Base-by-base conservation (phyloP, 2,888 invertebrate species). In the Gisinianus flammeolus region DNA sequence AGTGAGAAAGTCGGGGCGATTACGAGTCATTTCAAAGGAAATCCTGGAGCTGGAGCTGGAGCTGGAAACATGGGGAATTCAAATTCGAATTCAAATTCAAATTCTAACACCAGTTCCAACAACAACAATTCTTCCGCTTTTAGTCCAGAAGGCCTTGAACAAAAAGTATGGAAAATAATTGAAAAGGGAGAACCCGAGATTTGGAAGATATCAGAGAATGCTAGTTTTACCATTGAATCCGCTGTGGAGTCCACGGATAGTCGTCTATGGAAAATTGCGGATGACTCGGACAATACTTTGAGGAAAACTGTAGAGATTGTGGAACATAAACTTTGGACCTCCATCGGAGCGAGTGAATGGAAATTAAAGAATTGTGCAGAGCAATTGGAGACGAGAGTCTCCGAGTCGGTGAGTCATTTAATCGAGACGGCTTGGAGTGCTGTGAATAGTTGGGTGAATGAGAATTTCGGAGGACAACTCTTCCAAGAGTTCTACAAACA, bases 301-400 rank as follows among this genome's bases (percentile, higher is more conserved):
- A 33, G 62, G 26, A 73, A 73, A 62, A 35, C 73, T 22, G 62
- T 62, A 6, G 62, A 73, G 22, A 8, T 10, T 5, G 35, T 73
- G 2, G 62, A 62, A 33, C 22, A 64, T 26, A 73, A 62, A 62
- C 26, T 73, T 5, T 58, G 22, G 33, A 62, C 16, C 64, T 30
- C 62, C 3, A 73, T 73, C 35, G 33, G 62, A 5, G 30, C 33
- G 31, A 19, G 35, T 0, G 73, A 73, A 35, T 73, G 62, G 62
- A 73, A 73, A 35, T 62, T 73, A 16, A 73, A 64, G 26, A 73
- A 58, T 64, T 73, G 73, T 62, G 62, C 73, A 2, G 73, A 73
- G 22, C 33, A 33, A 26, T n/a, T 62, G 16, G 73, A 73, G 26
- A 35, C 24, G 30, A 24, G 24, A 16, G 31, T 73, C 0, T 28